A percentile compares a stretch with the other conserved stretches of the same genome.
Evolutionary conservation across 2,888 invertebrate genomes (phyloP).

Genomic region (Nyleta sp.): DNA sequence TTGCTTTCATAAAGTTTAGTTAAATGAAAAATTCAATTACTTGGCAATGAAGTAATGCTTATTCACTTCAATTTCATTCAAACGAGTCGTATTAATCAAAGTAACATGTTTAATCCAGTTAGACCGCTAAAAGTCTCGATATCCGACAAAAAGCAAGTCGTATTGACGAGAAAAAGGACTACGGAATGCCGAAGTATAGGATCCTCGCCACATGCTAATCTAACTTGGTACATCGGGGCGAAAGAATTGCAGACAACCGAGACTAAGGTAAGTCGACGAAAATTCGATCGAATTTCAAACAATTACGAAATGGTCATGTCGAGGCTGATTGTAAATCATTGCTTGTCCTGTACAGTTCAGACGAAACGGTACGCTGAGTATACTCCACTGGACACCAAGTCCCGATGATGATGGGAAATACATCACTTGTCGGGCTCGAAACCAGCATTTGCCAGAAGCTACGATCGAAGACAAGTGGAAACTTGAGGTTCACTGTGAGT

Average conservation of each 20-base stretch:
- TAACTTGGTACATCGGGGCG: slow-evolving; percentile 96
- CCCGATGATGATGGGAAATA: slow-evolving; percentile 95
- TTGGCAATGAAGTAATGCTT: too few species aligned
- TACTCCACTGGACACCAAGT: slow-evolving; percentile 91
- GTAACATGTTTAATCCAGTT: slow-evolving; percentile 85
- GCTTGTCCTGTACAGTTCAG: slow-evolving; percentile 71
- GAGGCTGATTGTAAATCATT: slow-evolving; percentile 39
- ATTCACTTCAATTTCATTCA: too few species aligned
- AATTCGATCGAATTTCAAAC: slow-evolving; percentile 21
- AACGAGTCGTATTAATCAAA: too few species aligned
- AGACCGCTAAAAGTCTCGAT: slow-evolving; percentile 93
- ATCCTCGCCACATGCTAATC: slow-evolving; percentile 92
- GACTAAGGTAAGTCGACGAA: slow-evolving; percentile 89
- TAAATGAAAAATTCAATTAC: too few species aligned
- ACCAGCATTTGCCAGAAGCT: slow-evolving; percentile 92
- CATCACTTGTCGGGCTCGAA: slow-evolving; percentile 94
- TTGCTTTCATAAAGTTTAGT: too few species aligned
- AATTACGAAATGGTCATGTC: slow-evolving; percentile 13
- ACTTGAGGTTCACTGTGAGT: slow-evolving; percentile 95
- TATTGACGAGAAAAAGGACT: slow-evolving; percentile 93
- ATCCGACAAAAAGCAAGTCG: slow-evolving; percentile 90
- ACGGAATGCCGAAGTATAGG: slow-evolving; percentile 94
- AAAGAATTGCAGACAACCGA: slow-evolving; percentile 91
- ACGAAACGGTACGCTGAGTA: slow-evolving; percentile 73
- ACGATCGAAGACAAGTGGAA: slow-evolving; percentile 94